Evolutionary conservation across 2,888 invertebrate species (phyloP).

Genomic region (Drosophila atripex): DNA sequence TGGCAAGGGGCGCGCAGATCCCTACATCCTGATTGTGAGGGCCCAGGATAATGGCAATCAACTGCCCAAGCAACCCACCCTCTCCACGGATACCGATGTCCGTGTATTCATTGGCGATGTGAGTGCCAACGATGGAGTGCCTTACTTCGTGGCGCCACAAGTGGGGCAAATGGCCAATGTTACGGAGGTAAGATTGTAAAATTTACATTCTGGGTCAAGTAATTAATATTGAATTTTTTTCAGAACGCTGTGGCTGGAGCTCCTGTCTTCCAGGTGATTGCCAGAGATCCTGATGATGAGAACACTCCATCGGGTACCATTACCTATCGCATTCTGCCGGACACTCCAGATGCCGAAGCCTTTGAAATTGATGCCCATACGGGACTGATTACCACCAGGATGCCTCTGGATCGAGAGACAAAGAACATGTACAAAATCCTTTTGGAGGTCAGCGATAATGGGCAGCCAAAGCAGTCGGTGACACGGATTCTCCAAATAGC

Average conservation of each 20-base stretch:
- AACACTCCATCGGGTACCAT: constrained; percentile 90
- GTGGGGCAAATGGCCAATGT: constrained; percentile 88
- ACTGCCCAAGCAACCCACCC: constrained; percentile 83
- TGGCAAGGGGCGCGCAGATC: constrained; percentile 90
- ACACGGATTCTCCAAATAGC: constrained; percentile 88
- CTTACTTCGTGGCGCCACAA: constrained; percentile 89
- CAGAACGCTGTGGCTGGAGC: constrained; percentile 90
- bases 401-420: constrained; percentile 89
- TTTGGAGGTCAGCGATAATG: constrained; percentile 90
- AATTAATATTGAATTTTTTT: constrained; percentile 29
- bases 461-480: constrained; percentile 90
- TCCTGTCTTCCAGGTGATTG: constrained; percentile 90
- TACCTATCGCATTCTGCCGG: constrained; percentile 89
- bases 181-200: constrained; percentile 86
- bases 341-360: constrained; percentile 87
- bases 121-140: constrained; percentile 92
- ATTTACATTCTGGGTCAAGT: not conserved
- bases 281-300: constrained; percentile 91
- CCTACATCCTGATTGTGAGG: constrained; percentile 88
- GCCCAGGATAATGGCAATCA: constrained; percentile 89
- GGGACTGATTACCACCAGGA: constrained; percentile 89
- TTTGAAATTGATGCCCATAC: constrained; percentile 88
- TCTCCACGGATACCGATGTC: constrained; percentile 87
- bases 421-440: constrained; percentile 90
- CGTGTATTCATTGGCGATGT: constrained; percentile 91